Conservation (phyloP, 2,113 vertebrate species). For the Nestor notabilis region DNA sequence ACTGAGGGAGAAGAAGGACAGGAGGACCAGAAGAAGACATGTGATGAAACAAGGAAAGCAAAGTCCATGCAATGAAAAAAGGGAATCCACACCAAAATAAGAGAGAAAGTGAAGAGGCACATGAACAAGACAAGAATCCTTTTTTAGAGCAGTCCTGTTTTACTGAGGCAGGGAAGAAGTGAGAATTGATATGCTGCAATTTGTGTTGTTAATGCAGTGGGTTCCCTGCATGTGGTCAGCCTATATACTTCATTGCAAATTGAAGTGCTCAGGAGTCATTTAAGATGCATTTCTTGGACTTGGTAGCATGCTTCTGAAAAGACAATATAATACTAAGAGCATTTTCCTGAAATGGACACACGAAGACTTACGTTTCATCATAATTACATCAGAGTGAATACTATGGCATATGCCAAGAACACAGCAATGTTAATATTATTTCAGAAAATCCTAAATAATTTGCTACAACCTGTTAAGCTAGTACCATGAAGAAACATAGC, state of each 20-base stretch:
- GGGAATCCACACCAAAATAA: background rate
- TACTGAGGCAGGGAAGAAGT: background rate
- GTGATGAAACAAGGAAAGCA: background rate
- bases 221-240: background rate
- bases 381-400: background rate
- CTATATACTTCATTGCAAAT: background rate
- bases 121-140: background rate
- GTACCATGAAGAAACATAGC: background rate
- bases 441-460: background rate
- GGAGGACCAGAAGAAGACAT: background rate
- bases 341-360: background rate
- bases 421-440: background rate
- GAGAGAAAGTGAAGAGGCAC: background rate
- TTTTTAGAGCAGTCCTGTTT: background rate
- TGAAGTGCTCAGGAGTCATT: background rate
- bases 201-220: background rate
- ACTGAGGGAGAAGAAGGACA: background rate
- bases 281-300: background rate
- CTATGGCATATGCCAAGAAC: background rate
- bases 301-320: background rate
- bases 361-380: background rate
- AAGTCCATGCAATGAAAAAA: background rate
- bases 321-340: background rate
- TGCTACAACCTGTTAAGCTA: background rate
- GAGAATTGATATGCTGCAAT: background rate